These are phyloP conservation scores for Leguminivora glycinivorella DNA, from an alignment of 1,140 invertebrate genomes.

Conservation along the genomic window DNA sequence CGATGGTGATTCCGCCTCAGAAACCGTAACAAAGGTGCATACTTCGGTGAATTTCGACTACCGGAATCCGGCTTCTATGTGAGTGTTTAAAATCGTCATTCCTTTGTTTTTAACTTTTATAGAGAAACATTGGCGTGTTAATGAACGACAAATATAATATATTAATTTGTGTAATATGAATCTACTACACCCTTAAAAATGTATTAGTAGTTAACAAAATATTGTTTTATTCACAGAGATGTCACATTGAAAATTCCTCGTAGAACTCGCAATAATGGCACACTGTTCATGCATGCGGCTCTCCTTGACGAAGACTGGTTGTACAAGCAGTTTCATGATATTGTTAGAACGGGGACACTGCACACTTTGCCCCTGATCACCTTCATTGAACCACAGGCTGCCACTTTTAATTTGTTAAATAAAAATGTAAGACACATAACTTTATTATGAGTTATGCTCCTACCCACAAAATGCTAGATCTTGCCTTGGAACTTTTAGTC, in stretches of 20 bases:
- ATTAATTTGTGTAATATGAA: no score
- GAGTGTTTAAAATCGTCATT: constrained; percentile 38
- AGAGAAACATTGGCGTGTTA: no score
- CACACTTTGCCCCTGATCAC: constrained; percentile 83
- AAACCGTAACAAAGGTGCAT: constrained; percentile 64
- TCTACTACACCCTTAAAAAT: no score
- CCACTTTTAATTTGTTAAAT: constrained; percentile 87
- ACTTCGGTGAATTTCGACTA: constrained; percentile 80
- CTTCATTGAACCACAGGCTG: constrained; percentile 85
- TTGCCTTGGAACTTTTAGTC: no score
- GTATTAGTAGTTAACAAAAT: not conserved
- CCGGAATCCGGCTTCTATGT: constrained; percentile 59
- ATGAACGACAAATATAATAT: no score
- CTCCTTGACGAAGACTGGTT: constrained; percentile 76
- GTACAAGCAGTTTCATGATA: constrained; percentile 77
- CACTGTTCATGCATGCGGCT: constrained; percentile 85
- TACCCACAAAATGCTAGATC: no score
- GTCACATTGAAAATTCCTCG: constrained; percentile 83
- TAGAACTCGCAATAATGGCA: constrained; percentile 88
- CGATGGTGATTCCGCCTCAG: constrained; percentile 47
- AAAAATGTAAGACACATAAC: constrained; percentile 66
- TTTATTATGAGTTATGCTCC: constrained; percentile 9
- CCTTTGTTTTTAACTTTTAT: not conserved
- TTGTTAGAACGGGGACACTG: constrained; percentile 79
- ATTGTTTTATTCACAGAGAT: constrained; percentile 71